Evolutionary conservation across 64 coral and sea anemone genomes (phyloP).

Genomic region (Acropora tenuis): DNA sequence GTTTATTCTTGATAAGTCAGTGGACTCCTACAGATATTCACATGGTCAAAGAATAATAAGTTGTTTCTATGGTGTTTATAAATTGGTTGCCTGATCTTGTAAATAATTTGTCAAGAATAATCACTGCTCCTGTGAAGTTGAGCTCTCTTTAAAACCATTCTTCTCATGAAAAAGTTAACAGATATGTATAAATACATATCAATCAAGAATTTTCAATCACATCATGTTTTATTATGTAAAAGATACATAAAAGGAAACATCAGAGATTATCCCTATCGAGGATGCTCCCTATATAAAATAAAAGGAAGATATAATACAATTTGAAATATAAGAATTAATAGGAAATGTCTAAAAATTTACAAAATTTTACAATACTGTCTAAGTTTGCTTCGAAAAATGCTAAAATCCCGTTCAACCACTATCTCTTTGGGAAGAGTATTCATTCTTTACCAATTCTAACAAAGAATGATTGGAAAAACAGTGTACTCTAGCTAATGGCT

Average conservation of each 20-base stretch:
- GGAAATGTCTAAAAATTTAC: not conserved
- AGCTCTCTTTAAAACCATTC: not conserved
- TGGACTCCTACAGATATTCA: no score
- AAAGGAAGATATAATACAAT: not conserved
- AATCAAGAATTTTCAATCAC: no score
- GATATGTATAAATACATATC: no score
- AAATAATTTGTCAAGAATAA: no score
- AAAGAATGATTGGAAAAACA: not conserved
- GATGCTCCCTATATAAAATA: not conserved
- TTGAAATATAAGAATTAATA: not conserved
- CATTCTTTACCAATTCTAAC: not conserved
- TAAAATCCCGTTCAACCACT: not conserved
- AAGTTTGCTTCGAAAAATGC: conserved; percentile 3
- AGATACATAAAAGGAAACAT: not conserved
- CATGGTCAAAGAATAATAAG: no score
- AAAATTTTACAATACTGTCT: not conserved
- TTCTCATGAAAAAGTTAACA: not conserved
- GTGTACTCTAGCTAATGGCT: not conserved
- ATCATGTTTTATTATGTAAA: not conserved
- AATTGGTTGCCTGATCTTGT: no score
- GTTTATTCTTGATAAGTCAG: no score
- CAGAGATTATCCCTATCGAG: not conserved
- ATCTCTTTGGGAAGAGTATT: not conserved
- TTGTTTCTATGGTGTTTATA: no score
- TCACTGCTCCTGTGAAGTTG: no score